A percentile compares a stretch with the other conserved stretches of the same genome.
Conservation (phyloP, 2,888 invertebrate genomes). For the Calephelis perditalis region DNA sequence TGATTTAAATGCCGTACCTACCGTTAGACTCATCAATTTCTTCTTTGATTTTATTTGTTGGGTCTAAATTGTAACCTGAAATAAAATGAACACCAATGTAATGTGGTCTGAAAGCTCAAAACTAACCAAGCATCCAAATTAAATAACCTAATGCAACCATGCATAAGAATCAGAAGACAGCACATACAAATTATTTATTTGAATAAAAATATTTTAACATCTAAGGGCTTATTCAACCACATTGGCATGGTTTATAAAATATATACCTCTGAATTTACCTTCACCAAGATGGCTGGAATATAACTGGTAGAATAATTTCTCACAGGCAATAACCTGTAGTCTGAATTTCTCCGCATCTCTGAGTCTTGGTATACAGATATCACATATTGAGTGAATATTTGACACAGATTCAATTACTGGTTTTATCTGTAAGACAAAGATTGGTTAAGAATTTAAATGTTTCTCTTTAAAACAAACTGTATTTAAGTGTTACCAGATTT, state of each 20-base stretch:
- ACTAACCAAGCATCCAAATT: no score
- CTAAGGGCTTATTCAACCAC: no score
- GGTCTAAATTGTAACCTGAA: slow-evolving; percentile 18
- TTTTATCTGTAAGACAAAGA: slow-evolving; percentile 37
- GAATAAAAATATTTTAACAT: no score
- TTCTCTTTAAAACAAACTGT: no score
- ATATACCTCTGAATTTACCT: slow-evolving; percentile 17
- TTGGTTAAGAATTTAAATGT: no score
- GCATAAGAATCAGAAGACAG: no score
- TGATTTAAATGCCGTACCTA: slow-evolving; percentile 6
- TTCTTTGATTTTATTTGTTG: slow-evolving; percentile 21
- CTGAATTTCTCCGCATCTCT: slow-evolving; percentile 46
- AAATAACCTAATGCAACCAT: no score
- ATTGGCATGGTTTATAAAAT: no score
- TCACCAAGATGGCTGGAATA: slow-evolving; percentile 25
- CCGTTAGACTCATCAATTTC: slow-evolving; percentile 20
- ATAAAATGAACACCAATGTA: not conserved
- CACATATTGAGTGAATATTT: slow-evolving; percentile 45
- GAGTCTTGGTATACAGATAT: slow-evolving; percentile 43
- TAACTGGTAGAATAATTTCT: slow-evolving; percentile 39
- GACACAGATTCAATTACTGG: slow-evolving; percentile 27
- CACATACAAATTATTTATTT: no score
- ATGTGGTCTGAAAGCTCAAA: not conserved
- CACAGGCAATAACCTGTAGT: slow-evolving; percentile 49
- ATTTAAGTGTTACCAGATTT: no score